A percentile compares a stretch with the other conserved stretches of the same genome.
Conservation (phyloP, 2,888 invertebrate genomes). For the Melinaea menophilus region DNA sequence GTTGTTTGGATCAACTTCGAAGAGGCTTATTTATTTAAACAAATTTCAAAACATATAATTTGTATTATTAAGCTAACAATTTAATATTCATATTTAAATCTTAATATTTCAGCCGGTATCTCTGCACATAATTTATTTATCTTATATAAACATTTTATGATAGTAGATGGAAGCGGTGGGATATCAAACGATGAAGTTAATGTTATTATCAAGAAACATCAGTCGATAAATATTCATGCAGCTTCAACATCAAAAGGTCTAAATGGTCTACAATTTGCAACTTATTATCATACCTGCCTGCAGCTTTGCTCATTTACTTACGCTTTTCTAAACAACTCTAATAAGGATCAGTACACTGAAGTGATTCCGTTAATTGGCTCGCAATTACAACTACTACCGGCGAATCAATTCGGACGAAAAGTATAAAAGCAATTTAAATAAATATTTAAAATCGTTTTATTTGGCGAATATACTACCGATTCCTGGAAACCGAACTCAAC, state of each 20-base stretch:
- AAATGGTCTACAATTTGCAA: conserved; percentile 4
- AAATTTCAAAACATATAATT: background rate
- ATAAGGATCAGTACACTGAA: background rate
- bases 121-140: conserved; percentile 9
- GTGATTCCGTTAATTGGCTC: too few relatives aligned
- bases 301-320: conserved; percentile 1
- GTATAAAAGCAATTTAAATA: too few relatives aligned
- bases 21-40: background rate
- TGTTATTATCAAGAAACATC: conserved; percentile 13
- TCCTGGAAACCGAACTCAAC: too few relatives aligned
- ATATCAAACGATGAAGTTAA: conserved; percentile 7
- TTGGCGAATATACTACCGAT: too few relatives aligned
- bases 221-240: conserved; percentile 16
- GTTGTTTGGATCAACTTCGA: background rate
- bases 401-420: too few relatives aligned
- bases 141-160: conserved; percentile 11
- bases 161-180: background rate
- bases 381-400: too few relatives aligned
- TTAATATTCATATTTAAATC: background rate
- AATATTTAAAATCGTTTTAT: too few relatives aligned
- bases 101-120: background rate
- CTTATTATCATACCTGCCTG: background rate
- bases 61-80: too few relatives aligned
- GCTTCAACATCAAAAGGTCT: conserved; percentile 6
- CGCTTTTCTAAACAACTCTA: conserved; percentile 7